A percentile compares a stretch with the other conserved stretches of the same genome.
Conservation (phyloP, 2,888 invertebrate genomes). For the Dolichomitus sp. region DNA sequence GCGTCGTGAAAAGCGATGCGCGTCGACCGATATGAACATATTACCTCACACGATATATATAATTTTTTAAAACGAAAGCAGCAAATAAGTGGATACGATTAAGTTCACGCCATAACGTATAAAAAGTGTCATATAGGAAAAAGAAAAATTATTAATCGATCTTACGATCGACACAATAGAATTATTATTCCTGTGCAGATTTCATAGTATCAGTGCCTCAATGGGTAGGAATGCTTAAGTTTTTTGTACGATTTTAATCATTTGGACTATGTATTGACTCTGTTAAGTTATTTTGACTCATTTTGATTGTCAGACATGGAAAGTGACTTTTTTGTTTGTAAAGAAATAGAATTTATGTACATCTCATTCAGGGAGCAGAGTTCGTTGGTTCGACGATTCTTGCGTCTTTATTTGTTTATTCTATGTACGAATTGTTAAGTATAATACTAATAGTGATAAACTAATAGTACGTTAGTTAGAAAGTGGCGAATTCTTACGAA, state of each 20-base stretch:
- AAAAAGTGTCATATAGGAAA: neutral
- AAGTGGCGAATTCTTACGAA: neutral
- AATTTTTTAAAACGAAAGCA: neutral
- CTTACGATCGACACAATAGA: slow-evolving; percentile 1
- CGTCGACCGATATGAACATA: slow-evolving; percentile 72
- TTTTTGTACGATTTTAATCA: slow-evolving; percentile 14
- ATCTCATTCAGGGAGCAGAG: slow-evolving; percentile 22
- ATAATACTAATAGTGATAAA: slow-evolving; percentile 19
- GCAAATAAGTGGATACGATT: neutral
- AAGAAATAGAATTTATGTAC: slow-evolving; percentile 10
- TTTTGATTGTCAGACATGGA: slow-evolving; percentile 19
- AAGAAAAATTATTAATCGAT: slow-evolving; percentile 1
- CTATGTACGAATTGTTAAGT: neutral
- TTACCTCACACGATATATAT: neutral
- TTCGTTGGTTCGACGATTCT: slow-evolving; percentile 28
- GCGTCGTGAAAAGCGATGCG: slow-evolving; percentile 67
- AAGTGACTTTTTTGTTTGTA: slow-evolving; percentile 11
- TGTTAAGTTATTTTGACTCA: slow-evolving; percentile 37
- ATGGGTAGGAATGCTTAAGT: neutral
- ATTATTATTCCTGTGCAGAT: slow-evolving; percentile 3
- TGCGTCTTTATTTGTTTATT: slow-evolving; percentile 28
- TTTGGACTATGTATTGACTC: slow-evolving; percentile 10
- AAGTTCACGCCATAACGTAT: neutral
- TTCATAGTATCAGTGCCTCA: slow-evolving; percentile 7
- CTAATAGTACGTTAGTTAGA: slow-evolving; percentile 11